Base-by-base conservation (phyloP, 2,797 vertebrate genomes). In the Coranthus polyacanthus region DNA sequence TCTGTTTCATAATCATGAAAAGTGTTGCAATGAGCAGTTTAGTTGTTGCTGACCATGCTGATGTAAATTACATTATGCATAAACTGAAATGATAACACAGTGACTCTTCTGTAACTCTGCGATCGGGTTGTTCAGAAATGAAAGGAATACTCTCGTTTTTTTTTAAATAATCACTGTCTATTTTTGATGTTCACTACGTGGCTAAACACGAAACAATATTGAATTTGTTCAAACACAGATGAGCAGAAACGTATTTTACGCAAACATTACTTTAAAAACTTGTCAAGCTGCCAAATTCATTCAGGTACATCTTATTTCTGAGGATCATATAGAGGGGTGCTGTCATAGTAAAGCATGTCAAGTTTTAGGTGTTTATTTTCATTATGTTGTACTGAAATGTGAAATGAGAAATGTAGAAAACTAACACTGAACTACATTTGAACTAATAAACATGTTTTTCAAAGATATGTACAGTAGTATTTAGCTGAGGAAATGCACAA, bases 21-120 rank as follows among this genome's bases (percentile, higher is more conserved):
- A 66, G 44, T 45, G 43, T 34, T 78, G n/a, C 78, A 64, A 80
- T 32, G 4, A 34, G 67, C 16, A 37, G 39, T 72, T 38, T 4
- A 65, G 51, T 32, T 62, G 17, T 1, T 22, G 54, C 50, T 49
- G 61, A 67, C 50, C 3, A 12, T 50, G 41, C n/a, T 42, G 45
- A 46, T 26, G 29, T 51, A 26, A 38, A 16, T 45, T 67, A 58
- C 68, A 61, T 74, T 60, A 72, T 64, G 50, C 24, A 56, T 61
- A 42, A 51, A 45, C 6, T 6, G 6, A 46, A 38, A 56, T 63
- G 22, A 1, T 13, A 44, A 17, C 41, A 22, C 38, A 68, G 24
- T 17, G 34, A 32, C 34, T 50, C 47, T 21, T n/a, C 17, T 56
- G 5, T 38, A 29, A 59, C 43, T 69, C 20, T 49, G 11, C 55